A percentile compares a stretch with the other conserved stretches of the same genome.
Conservation (phyloP, 2,113 vertebrate genomes). For the human (Homo sapiens) region DNA sequence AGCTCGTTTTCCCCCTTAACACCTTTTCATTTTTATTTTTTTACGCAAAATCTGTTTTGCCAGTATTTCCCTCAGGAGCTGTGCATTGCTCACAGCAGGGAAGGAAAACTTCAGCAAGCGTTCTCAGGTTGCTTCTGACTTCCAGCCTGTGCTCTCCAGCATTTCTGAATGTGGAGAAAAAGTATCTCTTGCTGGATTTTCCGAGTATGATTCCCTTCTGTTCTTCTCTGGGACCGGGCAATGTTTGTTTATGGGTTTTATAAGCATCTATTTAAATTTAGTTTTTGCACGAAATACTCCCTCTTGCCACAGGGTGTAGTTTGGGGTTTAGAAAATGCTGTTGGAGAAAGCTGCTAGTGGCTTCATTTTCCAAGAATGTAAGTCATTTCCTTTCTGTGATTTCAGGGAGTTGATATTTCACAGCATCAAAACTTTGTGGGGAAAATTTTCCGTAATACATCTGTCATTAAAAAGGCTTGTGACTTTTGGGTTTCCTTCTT, state of each 20-base stretch:
- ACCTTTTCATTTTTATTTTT: background rate
- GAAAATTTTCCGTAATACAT: conserved; percentile 61
- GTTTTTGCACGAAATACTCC: conserved; percentile 55
- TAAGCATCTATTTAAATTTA: conserved; percentile 62
- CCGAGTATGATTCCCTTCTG: background rate
- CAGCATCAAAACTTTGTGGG: conserved; percentile 72
- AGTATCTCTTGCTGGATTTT: conserved; percentile 36
- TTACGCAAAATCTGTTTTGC: conserved; percentile 40
- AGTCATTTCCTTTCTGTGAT: conserved; percentile 89
- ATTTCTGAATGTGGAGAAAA: conserved; percentile 24
- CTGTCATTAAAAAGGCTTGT: conserved; percentile 62
- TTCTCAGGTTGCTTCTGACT: conserved; percentile 48
- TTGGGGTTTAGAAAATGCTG: conserved; percentile 76
- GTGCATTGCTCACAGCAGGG: background rate
- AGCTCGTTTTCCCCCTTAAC: background rate
- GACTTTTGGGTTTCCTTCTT: conserved; percentile 55
- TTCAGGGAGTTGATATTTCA: conserved; percentile 79
- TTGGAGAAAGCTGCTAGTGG: conserved; percentile 83
- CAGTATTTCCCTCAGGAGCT: conserved; percentile 7
- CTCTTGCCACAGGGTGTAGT: conserved; percentile 74
- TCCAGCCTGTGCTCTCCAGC: background rate
- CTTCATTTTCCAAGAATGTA: conserved; percentile 90
- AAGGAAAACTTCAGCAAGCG: conserved; percentile 35
- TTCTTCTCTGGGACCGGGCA: background rate
- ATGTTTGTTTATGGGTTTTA: conserved; percentile 51